phyloP scores from a whole-genome alignment of 1,140 invertebrate genomes.

The Apis dorsata region DNA sequence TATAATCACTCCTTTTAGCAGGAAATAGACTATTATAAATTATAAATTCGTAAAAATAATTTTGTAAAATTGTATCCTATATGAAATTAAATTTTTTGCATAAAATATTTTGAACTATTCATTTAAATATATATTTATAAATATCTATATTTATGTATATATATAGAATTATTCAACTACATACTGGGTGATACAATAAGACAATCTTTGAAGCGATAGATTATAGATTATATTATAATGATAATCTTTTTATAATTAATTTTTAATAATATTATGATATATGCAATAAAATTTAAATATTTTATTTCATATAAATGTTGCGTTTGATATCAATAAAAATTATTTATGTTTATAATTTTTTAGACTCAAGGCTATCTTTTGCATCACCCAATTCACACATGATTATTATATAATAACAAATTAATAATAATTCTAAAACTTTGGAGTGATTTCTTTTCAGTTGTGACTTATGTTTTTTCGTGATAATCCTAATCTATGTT shows the following conservation, averaged over 20 bases:
- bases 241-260: not conserved
- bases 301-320: not conserved
- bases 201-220: conserved; percentile 22
- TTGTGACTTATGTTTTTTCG: conserved; percentile 66
- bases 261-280: conserved; percentile 11
- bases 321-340: not conserved
- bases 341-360: not conserved
- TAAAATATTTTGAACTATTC: conserved; percentile 51
- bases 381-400: conserved; percentile 56
- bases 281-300: conserved; percentile 22
- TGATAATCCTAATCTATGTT: conserved; percentile 60
- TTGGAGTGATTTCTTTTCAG: conserved; percentile 74
- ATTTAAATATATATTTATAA: conserved; percentile 54
- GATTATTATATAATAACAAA: conserved; percentile 68
- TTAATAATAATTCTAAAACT: conserved; percentile 76
- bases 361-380: conserved; percentile 21
- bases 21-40: conserved; percentile 72
- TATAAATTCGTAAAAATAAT: conserved; percentile 67
- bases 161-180: conserved; percentile 64
- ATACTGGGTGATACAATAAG: conserved; percentile 65
- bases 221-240: conserved; percentile 17
- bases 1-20: conserved; percentile 58
- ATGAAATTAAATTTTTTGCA: conserved; percentile 54
- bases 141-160: conserved; percentile 44
- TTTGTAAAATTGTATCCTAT: conserved; percentile 61